Conservation (phyloP, 2,888 invertebrate species). For the Gastrophysa polygoni region DNA sequence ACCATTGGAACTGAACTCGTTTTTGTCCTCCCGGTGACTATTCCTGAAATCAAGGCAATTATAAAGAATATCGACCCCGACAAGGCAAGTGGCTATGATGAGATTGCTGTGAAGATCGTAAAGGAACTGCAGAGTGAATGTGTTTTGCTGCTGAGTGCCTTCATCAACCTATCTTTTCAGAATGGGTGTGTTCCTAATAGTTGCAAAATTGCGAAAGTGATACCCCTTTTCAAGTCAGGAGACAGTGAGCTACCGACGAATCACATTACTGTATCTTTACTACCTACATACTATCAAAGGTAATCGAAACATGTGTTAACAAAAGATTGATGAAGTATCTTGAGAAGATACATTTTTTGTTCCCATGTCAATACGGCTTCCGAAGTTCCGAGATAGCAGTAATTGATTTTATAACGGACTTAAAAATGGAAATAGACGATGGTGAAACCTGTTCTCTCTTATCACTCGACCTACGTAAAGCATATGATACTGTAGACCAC, state of each 20-base stretch:
- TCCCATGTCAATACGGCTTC: background rate
- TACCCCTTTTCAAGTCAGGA: background rate
- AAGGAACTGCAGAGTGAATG: background rate
- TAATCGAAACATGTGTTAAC: background rate
- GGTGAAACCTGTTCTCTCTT: too few species aligned
- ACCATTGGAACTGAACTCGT: background rate
- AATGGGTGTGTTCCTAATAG: background rate
- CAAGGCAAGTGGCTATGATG: background rate
- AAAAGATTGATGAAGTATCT: background rate
- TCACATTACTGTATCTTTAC: background rate
- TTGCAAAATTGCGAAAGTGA: background rate
- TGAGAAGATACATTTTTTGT: background rate
- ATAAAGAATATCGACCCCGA: background rate
- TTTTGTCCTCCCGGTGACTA: background rate
- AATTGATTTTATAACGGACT: background rate
- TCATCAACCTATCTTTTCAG: background rate
- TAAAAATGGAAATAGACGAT: too few species aligned
- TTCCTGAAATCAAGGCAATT: background rate
- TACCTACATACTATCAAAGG: too few species aligned
- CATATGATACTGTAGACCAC: too few species aligned
- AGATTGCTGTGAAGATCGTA: background rate
- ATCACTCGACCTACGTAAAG: too few species aligned
- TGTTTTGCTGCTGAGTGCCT: background rate
- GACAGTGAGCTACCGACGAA: background rate
- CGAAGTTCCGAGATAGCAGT: too few species aligned